Evolutionary conservation across 2,888 invertebrate genomes (phyloP), one percentile per base, ranked within the genome.

Genomic region (Drosophila kokeensis): DNA sequence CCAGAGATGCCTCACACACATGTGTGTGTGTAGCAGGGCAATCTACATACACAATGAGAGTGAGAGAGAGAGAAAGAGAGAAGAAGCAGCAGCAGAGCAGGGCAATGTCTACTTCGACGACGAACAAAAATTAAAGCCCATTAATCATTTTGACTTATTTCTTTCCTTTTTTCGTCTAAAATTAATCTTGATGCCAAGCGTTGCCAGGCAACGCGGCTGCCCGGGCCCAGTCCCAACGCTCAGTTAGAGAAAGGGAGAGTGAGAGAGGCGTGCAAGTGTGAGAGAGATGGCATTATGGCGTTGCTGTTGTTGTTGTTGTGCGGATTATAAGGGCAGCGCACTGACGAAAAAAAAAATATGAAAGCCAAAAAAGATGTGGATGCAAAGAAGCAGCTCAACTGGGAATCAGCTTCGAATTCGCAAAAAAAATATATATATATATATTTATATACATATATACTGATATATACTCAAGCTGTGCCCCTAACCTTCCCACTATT

Each of bases 131-230:
- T 84, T 84, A 87, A 90, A 81, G 87, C 73, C 90, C 91, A 92
- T 92, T 92, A 91, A 92, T 92, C 92, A 92, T 92, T 89, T 91
- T 91, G 92, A 91, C 91, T 92, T 91, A 91, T 91, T 90, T 91
- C 91, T 84, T 91, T 92, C 86, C 89, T 89, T 87, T 89, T 87
- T 88, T 90, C 83, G 87, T 86, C 90, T 90, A 90, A 91, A 91
- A 92, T 91, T 92, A 92, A 91, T 90, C 90, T 91, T 91, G 89
- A 91, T 91, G 87, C 84, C 87, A 83, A 88, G 82, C 82, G 81
- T 85, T 84, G 87, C 87, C 84, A 74, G 85, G 83, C 87, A 84
- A 82, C 85, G 78, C 76, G 73, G 49, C 76, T 65, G 64, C 76
- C 70, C 66, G 60, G 62, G 21, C 58, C 55, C 67, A 29, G 13